Percentiles rank a stretch among this genome's conserved stretches.
Evolutionary conservation across 1,140 invertebrate species (phyloP).

Genomic region (Diachasma alloeum): DNA sequence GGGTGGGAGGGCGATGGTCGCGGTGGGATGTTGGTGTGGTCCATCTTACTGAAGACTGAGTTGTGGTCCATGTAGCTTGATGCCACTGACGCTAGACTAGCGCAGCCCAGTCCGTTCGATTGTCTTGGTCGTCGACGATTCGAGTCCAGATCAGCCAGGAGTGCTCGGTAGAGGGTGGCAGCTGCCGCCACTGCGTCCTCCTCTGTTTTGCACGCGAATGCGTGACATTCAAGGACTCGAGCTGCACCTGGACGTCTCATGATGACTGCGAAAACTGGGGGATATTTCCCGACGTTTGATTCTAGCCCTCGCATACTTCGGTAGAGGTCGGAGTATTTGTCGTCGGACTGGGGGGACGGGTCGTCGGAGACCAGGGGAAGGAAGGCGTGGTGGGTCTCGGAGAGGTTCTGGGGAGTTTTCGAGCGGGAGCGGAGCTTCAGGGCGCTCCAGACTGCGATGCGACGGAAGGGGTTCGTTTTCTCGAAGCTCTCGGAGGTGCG

Average conservation of each 20-base stretch:
- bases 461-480: conserved; percentile 76
- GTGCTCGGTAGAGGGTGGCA: conserved; percentile 85
- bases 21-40: conserved; percentile 52
- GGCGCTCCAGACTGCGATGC: conserved; percentile 88
- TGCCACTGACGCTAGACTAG: conserved; percentile 68
- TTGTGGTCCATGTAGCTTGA: conserved; percentile 63
- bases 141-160: conserved; percentile 80
- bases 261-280: conserved; percentile 89
- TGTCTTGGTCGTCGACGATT: conserved; percentile 68
- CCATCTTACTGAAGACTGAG: conserved; percentile 62
- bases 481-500: conserved; percentile 52
- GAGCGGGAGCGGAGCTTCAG: conserved; percentile 48
- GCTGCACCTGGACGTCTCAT: conserved; percentile 83
- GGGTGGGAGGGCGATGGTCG: conserved; percentile 40
- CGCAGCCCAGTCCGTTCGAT: conserved; percentile 76
- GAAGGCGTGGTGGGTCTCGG: conserved; percentile 74
- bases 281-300: conserved; percentile 68
- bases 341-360: conserved; percentile 44
- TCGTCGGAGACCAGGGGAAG: conserved; percentile 84
- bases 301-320: conserved; percentile 56
- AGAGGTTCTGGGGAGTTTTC: conserved; percentile 21
- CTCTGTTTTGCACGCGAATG: conserved; percentile 85
- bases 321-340: conserved; percentile 60
- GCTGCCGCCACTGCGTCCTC: conserved; percentile 91
- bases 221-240: conserved; percentile 86